Evolutionary conservation across 2,888 invertebrate species (phyloP).

Genomic region (Cinara cedri): DNA sequence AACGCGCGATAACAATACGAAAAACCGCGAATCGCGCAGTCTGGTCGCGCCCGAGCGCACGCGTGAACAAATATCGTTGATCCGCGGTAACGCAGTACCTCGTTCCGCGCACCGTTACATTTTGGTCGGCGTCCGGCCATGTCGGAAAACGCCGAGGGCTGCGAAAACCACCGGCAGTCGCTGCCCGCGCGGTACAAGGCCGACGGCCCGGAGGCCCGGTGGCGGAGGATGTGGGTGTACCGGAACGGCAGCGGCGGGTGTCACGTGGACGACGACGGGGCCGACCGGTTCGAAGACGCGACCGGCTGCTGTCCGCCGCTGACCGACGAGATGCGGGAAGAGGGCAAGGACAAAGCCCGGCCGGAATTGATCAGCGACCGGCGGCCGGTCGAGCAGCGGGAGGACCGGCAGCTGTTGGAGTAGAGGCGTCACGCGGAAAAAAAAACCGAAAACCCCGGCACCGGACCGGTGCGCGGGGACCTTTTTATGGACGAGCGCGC

Average conservation of each 20-base stretch:
- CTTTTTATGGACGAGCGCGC: not conserved
- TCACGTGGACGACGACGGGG: slow-evolving; percentile 38
- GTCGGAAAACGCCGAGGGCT: not conserved
- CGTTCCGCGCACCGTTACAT: no score
- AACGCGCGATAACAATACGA: no score
- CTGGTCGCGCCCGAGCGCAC: no score
- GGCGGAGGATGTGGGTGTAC: slow-evolving; percentile 29
- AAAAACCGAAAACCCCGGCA: not conserved
- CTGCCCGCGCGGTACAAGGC: slow-evolving; percentile 31
- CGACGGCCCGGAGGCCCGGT: slow-evolving; percentile 22
- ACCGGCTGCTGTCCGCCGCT: slow-evolving; percentile 18
- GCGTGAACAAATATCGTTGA: no score
- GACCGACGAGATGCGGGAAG: slow-evolving; percentile 39
- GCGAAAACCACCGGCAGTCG: not conserved
- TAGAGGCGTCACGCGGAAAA: not conserved
- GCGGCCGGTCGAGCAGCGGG: not conserved
- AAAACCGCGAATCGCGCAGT: not conserved
- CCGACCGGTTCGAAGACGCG: slow-evolving; percentile 9
- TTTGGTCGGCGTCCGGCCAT: not conserved
- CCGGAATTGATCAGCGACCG: no score
- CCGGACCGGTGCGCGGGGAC: not conserved
- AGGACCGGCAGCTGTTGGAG: not conserved
- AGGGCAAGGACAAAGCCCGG: not conserved
- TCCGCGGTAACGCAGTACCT: not conserved
- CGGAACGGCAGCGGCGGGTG: not conserved